Evolutionary conservation across 2,113 vertebrate species (phyloP), one percentile per base, ranked within the genome.

Genomic region (Nycticebus coucang): DNA sequence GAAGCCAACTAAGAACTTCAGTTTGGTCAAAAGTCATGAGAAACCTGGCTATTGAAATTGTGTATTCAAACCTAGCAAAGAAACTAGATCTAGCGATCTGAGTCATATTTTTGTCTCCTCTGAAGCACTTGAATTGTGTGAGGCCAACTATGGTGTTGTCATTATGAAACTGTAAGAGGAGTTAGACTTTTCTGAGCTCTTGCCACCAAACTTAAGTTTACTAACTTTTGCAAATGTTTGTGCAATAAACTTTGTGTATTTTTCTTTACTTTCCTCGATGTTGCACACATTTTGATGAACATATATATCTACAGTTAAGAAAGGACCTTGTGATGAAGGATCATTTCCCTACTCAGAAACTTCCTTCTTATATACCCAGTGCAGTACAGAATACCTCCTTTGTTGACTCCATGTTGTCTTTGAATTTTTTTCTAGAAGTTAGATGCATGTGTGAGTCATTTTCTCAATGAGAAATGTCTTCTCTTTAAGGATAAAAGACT

Each of bases 101-200:
- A 95, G 94, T 96, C 94, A 91, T 94, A 69, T 66, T 95, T 96
- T 96, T 94, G 86, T 91, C 93, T 96, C 37, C 59, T 95, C 85
- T 86, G 86, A 96, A 93, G 94, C 85, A 95, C 86, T 80, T 95
- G 69, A 82, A 74, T 95, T 91, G 91, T 87, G 81, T 95, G 96
- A 95, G 93, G 59, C 87, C 93, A 95, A 77, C 41, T 28, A 86
- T 45, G 69, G 59, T 62, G 82, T 41, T 95, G 94, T 97, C 96
- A 97, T 97, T 97, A 91, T 95, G 96, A 97, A 97, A 97, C 96
- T 93, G 9, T 24, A 33, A 88, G 4, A 53, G 79, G 57, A 93
- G 35, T 53, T 80, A 89, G 88, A 87, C 28, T 95, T 89, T 95
- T 95, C 68, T 79, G 88, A 87, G 93, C 50, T 83, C 95, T 98